Base-by-base conservation (phyloP, 2,797 vertebrate species). In the Scarus forsteni region DNA sequence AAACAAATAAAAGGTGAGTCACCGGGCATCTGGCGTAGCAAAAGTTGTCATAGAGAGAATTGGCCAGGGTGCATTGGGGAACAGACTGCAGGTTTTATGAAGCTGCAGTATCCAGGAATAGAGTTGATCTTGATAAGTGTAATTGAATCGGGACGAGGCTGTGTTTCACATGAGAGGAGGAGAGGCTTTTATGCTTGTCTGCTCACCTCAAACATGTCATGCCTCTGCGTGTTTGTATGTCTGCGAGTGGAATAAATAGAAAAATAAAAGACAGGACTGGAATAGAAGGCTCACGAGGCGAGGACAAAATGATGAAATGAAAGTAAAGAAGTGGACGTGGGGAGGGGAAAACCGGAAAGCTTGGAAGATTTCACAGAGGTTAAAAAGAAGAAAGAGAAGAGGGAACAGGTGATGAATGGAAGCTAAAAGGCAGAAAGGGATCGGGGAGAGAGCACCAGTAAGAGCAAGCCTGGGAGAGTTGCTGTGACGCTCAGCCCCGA, bases 401-500 rank as follows among this genome's bases (percentile, higher is more conserved):
- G 49, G 38, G 51, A 56, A 55, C 10, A 72, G 53, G 72, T 45
- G 54, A 73, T 71, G 70, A 79, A 73, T 65, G 75, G 57, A 79
- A 49, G 70, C 73, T 66, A 48, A 60, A 68, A 39, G 65, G 39
- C 54, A 48, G 62, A 80, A 61, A 66, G 65, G 44, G 70, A 61
- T 16, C 45, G 56, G 61, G 62, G 56, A 66, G 75, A 81, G 80
- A 73, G 73, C 56, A 65, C 72, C 38, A 84, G 68, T 85, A 64
- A 81, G 67, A 79, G 69, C 66, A 49, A 89, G 84, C 69, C 75
- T 79, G 82, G 55, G 79, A 90, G 83, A 82, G 87, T 69, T 78
- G 86, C 85, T 84, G 63, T 92, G 92, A 94, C 84, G 89, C 86
- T 64, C 40, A 75, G 66, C 77, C 70, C 42, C 60, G 60, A 72